phyloP scores from a whole-genome alignment of 2,888 invertebrate genomes.

The Alitta virens region DNA sequence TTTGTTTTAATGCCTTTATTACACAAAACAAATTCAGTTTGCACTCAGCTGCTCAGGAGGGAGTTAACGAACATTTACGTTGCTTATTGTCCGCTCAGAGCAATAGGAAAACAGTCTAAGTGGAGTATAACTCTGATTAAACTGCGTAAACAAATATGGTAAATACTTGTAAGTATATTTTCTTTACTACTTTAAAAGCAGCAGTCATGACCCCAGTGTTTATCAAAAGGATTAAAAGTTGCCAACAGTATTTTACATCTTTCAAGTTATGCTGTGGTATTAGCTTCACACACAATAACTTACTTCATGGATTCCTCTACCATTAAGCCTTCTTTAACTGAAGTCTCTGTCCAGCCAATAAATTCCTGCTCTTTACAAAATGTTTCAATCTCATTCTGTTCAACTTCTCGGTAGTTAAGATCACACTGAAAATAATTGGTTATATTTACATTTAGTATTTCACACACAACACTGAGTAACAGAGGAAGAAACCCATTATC shows the following conservation, averaged over 20 bases:
- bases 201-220: background rate
- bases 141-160: too few relatives aligned
- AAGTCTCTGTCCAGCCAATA: constrained; percentile 92
- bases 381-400: constrained; percentile 77
- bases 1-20: too few relatives aligned
- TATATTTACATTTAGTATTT: background rate
- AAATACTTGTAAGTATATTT: too few relatives aligned
- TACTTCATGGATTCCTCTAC: constrained; percentile 63
- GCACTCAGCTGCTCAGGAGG: too few relatives aligned
- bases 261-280: background rate
- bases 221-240: background rate
- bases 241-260: background rate
- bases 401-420: constrained; percentile 41
- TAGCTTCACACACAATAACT: background rate
- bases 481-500: too few relatives aligned
- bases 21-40: too few relatives aligned
- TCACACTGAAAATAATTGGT: constrained; percentile 48
- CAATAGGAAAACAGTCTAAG: too few relatives aligned
- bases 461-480: too few relatives aligned
- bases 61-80: too few relatives aligned
- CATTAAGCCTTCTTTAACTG: constrained; percentile 76
- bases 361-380: constrained; percentile 91
- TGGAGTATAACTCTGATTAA: too few relatives aligned
- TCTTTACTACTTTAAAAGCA: too few relatives aligned
- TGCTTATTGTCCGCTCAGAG: too few relatives aligned